Base-by-base conservation (phyloP, 2,888 invertebrate genomes). In the Mesodorylaimus sp. region DNA sequence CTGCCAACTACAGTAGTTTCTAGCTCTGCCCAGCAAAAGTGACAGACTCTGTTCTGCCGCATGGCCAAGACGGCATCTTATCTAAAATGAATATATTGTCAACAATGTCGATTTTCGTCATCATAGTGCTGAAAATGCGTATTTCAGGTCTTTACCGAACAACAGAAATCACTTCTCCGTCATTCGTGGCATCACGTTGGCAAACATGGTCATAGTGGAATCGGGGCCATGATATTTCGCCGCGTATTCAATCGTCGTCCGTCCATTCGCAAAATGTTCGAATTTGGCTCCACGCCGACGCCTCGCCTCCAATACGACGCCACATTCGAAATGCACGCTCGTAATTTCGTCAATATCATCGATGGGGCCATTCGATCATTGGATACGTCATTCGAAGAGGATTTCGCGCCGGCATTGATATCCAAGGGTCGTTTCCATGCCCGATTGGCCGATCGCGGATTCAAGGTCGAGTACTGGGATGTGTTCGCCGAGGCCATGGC, bases 381-480 rank as follows among this genome's bases (percentile, higher is more conserved):
- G 28, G 48, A 48, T 29, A 28, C 23, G n/a, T n/a, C n/a, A n/a
- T 25, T 48, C 42, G 42, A 47, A 13, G 10, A 3, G 25, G 13
- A 3, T 5, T 41, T 24, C 41, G 41, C 29, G 3, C 42, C 48
- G 42, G 3, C 7, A 3, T 27, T 48, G 25, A 43, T 48, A 5
- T 19, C 19, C 3, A 21, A 37, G 1, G 63, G 63, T 32, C 54
- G 56, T 59, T 58, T 57, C 28, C 64, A 64, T 46, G 59, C 58
- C 3, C 55, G 55, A 37, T 55, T 60, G 52, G 57, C 59, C 37
- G 58, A 58, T 19, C 51, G 59, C 39, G 60, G 60, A 5, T 61
- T 67, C 59, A 53, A 65, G 58, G 48, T 67, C 49, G 57, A 62
- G 58, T 60, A 68, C 64, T 54, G 69, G 69, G 66, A 69, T 62